Evolutionary conservation across 2,113 vertebrate genomes (phyloP), one percentile per base, ranked within the genome.

Genomic region (Noturus placidus): DNA sequence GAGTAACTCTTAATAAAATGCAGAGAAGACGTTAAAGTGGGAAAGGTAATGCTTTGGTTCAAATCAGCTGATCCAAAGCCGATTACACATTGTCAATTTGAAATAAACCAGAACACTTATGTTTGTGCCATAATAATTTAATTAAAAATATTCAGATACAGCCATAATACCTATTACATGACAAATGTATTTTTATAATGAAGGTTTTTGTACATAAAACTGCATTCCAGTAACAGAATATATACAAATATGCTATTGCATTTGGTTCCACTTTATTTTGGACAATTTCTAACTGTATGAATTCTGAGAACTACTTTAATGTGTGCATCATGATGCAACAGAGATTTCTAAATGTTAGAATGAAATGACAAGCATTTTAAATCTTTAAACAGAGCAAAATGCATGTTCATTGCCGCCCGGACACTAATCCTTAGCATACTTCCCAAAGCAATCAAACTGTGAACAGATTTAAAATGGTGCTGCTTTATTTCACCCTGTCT

Each of bases 381-480:
- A 86, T 65, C 42, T 87, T 80, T 70, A 88, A 92, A 91, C 91
- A 89, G 82, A 88, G 89, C 79, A 65, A 5, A 57, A n/a, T 42
- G 61, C 25, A 65, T 86, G 89, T 80, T 91, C 87, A 88, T 81
- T 90, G 82, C 91, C 87, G 56, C 46, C 89, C 83, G 87, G 86
- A 88, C 84, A 90, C 90, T 94, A 92, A 94, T 93, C 91, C 91
- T 89, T 81, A 86, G 78, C 46, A 74, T 67, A 90, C 90, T 93
- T 95, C 94, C 94, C 93, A 83, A 87, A 92, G 91, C 93, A 93
- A 92, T 95, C 92, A 94, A 93, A 87, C 92, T 92, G 87, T 91
- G 92, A 93, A 93, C 93, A 93, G 88, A 90, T 69, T 30, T 63
- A 91, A 90, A 86, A 92, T 87, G 70, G 56, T 76, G 90, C 94